These are phyloP conservation scores for Eilema griseolum DNA, from an alignment of 2,888 invertebrate genomes.

Conservation along the genomic window DNA sequence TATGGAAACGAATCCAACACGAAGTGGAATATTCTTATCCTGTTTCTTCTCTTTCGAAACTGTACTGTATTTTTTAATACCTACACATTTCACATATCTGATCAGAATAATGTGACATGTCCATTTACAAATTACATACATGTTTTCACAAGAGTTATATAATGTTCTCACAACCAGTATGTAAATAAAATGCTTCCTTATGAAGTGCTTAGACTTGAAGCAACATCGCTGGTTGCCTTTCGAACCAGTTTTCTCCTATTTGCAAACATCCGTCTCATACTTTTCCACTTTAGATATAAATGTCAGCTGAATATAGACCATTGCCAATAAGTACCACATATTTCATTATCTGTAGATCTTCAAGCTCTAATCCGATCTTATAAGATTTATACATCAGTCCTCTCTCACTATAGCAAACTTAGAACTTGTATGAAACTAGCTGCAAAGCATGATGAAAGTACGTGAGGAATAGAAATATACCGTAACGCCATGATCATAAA, in stretches of 20 bases:
- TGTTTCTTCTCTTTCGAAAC: neutral
- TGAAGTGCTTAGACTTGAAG: neutral
- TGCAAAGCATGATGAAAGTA: neutral
- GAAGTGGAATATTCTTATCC: neutral
- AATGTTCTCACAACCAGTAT: slow-evolving; percentile 27
- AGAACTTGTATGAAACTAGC: neutral
- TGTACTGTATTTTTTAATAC: neutral
- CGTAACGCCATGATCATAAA: neutral
- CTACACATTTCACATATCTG: neutral
- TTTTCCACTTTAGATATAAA: slow-evolving; percentile 18
- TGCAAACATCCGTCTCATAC: slow-evolving; percentile 29
- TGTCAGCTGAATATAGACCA: neutral
- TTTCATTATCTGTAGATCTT: slow-evolving; percentile 38
- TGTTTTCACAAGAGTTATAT: slow-evolving; percentile 24
- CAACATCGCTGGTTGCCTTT: slow-evolving; percentile 6
- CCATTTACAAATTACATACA: neutral
- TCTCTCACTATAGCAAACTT: slow-evolving; percentile 46
- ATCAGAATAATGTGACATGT: slow-evolving; percentile 4
- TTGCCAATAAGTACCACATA: slow-evolving; percentile 23
- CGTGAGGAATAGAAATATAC: neutral
- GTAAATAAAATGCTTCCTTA: slow-evolving; percentile 21
- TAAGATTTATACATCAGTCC: slow-evolving; percentile 66
- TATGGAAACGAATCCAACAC: neutral
- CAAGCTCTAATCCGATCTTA: slow-evolving; percentile 59
- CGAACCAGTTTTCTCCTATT: slow-evolving; percentile 28